Conservation (phyloP, 53 echinoderm and acorn worm genomes). For the Pentamera pediparva region DNA sequence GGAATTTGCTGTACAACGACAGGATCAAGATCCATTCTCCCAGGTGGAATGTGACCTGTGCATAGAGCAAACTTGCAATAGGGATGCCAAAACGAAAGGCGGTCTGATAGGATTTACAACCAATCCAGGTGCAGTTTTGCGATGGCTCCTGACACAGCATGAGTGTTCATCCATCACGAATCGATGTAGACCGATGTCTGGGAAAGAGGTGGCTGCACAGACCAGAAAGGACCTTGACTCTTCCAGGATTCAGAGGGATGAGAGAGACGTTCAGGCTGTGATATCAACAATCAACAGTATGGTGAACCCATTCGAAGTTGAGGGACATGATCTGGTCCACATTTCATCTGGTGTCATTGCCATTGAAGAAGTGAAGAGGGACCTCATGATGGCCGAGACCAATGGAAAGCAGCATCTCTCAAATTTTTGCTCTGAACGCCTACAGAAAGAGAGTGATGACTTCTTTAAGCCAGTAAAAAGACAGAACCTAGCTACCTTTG, state of each 20-base stretch:
- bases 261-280: not conserved
- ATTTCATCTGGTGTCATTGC: conserved; percentile 51
- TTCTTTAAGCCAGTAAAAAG: conserved; percentile 12
- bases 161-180: conserved; percentile 40
- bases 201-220: conserved; percentile 7
- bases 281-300: not conserved
- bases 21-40: conserved; percentile 46
- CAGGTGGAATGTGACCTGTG: conserved; percentile 50
- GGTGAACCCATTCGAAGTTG: conserved; percentile 44
- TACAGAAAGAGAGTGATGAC: conserved; percentile 34
- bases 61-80: conserved; percentile 63
- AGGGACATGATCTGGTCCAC: conserved; percentile 19
- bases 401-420: conserved; percentile 8
- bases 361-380: not conserved
- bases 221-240: conserved; percentile 18
- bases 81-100: conserved; percentile 63
- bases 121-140: conserved; percentile 42
- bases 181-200: conserved; percentile 45
- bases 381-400: conserved; percentile 3
- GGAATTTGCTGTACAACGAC: conserved; percentile 62
- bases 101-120: conserved; percentile 54
- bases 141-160: conserved; percentile 40
- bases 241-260: conserved; percentile 2
- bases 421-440: conserved; percentile 1
- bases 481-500: conserved; percentile 32